Conservation (phyloP, 2,797 vertebrate genomes). For the Holocentrus rufus region DNA sequence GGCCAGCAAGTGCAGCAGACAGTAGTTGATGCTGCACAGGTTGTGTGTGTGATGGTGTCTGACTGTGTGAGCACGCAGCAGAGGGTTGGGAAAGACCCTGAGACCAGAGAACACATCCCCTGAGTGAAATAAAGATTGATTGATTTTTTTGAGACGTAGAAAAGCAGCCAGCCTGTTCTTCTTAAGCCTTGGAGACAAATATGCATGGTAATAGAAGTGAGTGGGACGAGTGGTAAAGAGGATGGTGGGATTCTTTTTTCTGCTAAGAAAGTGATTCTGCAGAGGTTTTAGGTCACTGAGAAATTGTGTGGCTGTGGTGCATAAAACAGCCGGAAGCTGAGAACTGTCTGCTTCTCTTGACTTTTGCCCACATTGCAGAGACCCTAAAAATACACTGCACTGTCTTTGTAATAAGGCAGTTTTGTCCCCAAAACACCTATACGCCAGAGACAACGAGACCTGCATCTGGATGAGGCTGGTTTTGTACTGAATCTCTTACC, state of each 20-base stretch:
- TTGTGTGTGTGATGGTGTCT: too few relatives aligned
- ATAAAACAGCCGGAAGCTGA: conserved; percentile 39
- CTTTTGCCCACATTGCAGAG: conserved; percentile 30
- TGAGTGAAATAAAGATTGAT: too few relatives aligned
- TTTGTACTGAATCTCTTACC: not conserved
- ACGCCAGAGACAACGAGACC: too few relatives aligned
- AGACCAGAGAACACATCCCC: not conserved
- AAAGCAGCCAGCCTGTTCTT: conserved; percentile 4
- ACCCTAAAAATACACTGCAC: conserved; percentile 1
- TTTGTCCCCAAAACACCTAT: not conserved
- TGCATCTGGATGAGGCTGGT: not conserved
- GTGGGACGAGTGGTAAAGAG: conserved; percentile 41
- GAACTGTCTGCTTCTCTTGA: conserved; percentile 32
- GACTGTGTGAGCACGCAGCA: too few relatives aligned
- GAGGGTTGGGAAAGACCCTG: too few relatives aligned
- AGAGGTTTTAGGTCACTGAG: conserved; percentile 31
- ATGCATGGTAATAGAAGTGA: conserved; percentile 42
- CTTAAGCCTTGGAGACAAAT: conserved; percentile 2
- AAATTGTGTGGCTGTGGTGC: conserved; percentile 26
- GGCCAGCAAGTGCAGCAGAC: too few relatives aligned
- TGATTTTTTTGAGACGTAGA: not conserved
- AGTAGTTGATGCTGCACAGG: too few relatives aligned
- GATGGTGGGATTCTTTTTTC: conserved; percentile 4
- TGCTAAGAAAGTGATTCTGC: conserved; percentile 26
- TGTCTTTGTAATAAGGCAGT: conserved; percentile 2